Evolutionary conservation across 2,797 vertebrate genomes (phyloP).

Genomic region (Calcarius lapponicus): DNA sequence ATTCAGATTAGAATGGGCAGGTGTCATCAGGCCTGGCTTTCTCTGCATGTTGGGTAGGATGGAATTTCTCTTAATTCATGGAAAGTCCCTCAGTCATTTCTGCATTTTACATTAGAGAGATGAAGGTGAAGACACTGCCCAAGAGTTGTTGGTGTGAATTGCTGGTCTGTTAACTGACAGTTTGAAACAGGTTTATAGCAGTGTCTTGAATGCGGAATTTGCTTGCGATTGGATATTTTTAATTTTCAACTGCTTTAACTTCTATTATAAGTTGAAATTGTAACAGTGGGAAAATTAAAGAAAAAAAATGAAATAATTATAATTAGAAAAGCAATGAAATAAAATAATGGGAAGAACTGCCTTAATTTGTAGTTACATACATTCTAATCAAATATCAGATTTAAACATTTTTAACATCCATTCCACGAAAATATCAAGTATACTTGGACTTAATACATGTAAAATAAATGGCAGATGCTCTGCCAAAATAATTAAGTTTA

Average conservation of each 20-base stretch:
- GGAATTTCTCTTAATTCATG: background rate
- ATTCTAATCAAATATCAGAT: background rate
- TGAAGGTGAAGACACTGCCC: background rate
- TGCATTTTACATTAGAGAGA: background rate
- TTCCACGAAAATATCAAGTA: background rate
- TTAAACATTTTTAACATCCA: background rate
- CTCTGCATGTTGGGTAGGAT: background rate
- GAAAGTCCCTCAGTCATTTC: background rate
- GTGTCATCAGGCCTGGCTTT: background rate
- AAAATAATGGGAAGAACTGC: background rate
- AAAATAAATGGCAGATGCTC: background rate
- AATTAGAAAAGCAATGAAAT: background rate
- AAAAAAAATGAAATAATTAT: background rate
- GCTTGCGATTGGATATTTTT: background rate
- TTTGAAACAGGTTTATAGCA: background rate
- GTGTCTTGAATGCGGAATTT: background rate
- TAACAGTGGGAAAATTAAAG: background rate
- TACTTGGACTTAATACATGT: background rate
- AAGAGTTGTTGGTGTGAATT: background rate
- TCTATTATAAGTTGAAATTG: background rate
- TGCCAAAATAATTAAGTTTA: background rate
- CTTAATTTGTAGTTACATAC: background rate
- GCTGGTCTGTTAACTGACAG: background rate
- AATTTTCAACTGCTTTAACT: background rate
- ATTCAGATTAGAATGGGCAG: background rate